These are phyloP conservation scores for Luscinia luscinia DNA, from an alignment of 2,797 vertebrate species.

Conservation along the genomic window DNA sequence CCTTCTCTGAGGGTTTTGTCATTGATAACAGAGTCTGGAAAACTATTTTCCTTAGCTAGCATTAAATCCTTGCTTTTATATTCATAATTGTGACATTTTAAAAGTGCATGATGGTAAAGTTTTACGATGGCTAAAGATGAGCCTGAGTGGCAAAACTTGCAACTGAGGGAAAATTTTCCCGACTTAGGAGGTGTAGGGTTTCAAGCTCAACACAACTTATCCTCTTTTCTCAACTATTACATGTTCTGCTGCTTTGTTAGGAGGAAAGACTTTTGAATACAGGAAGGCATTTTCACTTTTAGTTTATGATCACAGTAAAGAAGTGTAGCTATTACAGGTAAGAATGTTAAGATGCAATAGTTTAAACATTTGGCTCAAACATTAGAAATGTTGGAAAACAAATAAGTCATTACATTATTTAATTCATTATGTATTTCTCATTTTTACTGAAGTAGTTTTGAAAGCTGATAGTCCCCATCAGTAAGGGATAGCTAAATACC, in stretches of 20 bases:
- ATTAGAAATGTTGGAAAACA: not conserved
- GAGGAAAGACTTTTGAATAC: not conserved
- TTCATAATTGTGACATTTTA: not conserved
- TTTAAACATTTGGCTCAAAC: not conserved
- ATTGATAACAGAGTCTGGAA: slow-evolving; percentile 27
- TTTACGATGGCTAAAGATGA: not conserved
- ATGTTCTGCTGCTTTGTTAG: not conserved
- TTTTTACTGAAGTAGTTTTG: not conserved
- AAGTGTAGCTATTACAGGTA: not conserved
- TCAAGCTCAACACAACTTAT: not conserved
- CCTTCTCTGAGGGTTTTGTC: not conserved
- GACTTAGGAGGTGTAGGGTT: not conserved
- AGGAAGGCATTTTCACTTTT: not conserved
- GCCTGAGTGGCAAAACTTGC: not conserved
- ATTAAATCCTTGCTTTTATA: slow-evolving; percentile 4
- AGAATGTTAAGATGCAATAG: not conserved
- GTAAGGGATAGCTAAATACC: not conserved
- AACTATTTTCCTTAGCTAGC: slow-evolving; percentile 3
- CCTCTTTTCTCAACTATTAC: not conserved
- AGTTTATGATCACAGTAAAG: not conserved
- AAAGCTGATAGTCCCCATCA: not conserved
- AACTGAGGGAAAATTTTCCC: slow-evolving; percentile 9
- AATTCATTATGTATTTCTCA: not conserved
- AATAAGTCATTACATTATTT: not conserved
- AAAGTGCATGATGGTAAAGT: not conserved